phyloP scores from a whole-genome alignment of 2,797 vertebrate genomes.

The Chelmon rostratus region DNA sequence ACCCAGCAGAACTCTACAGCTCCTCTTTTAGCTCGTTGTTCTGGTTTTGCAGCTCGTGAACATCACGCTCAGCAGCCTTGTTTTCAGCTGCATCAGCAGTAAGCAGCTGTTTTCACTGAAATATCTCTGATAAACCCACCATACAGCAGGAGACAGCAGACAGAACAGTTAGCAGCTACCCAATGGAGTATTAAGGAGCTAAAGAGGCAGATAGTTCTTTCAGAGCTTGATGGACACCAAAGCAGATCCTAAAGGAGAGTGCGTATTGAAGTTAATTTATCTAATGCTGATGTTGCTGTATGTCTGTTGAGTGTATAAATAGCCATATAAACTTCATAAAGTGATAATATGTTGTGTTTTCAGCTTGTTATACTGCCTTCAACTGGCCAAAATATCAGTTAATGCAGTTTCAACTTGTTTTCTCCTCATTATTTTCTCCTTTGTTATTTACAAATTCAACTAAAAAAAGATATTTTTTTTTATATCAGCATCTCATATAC shows the following conservation, averaged over 20 bases:
- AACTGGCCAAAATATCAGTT: neutral
- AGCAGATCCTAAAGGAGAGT: neutral
- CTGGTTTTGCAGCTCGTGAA: neutral
- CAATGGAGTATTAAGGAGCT: neutral
- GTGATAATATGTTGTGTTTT: neutral
- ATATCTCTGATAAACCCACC: neutral
- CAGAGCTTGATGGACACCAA: neutral
- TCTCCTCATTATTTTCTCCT: neutral
- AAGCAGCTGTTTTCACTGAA: neutral
- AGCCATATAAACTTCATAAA: neutral
- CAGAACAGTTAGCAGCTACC: neutral
- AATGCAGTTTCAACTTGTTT: neutral
- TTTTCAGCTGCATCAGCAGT: neutral
- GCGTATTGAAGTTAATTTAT: neutral
- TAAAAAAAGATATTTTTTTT: neutral
- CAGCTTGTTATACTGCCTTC: neutral
- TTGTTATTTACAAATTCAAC: neutral
- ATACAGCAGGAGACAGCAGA: neutral
- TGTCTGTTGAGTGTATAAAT: neutral
- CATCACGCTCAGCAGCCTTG: neutral
- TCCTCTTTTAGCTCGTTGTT: neutral
- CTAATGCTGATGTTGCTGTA: neutral
- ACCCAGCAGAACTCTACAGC: neutral
- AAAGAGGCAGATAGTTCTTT: neutral
- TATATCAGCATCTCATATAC: neutral